Evolutionary conservation across 2,888 invertebrate species (phyloP).

Genomic region (Megamerina dolium): DNA sequence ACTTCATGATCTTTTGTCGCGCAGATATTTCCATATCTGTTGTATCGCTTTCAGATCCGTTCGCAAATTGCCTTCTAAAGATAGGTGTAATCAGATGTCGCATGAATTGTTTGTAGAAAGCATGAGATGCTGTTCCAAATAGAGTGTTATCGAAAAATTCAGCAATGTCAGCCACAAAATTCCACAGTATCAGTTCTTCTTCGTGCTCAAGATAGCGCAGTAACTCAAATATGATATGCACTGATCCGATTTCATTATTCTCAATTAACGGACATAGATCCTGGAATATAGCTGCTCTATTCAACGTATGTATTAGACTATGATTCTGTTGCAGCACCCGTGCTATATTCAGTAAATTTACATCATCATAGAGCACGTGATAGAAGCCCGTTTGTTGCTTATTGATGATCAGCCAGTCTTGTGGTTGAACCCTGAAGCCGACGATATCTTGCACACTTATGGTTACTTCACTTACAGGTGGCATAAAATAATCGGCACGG

Average conservation of each 20-base stretch:
- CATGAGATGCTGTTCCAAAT: conserved; percentile 27
- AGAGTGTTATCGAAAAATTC: conserved; percentile 28
- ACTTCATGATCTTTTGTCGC: conserved; percentile 25
- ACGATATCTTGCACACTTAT: conserved; percentile 30
- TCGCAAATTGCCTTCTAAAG: conserved; percentile 25
- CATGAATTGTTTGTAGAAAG: conserved; percentile 33
- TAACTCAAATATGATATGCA: conserved; percentile 52
- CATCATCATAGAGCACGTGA: conserved; percentile 64
- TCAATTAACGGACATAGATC: conserved; percentile 61
- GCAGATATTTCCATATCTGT: conserved; percentile 17
- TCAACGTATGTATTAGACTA: conserved; percentile 63
- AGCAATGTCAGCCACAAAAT: conserved; percentile 50
- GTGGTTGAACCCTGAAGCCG: conserved; percentile 25
- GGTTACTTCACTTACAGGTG: conserved; percentile 31
- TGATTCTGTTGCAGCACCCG: conserved; percentile 58
- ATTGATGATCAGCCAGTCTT: conserved; percentile 46
- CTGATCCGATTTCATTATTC: conserved; percentile 54
- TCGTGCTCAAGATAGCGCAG: conserved; percentile 57
- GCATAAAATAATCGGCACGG: conserved; percentile 38
- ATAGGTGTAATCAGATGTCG: conserved; percentile 31
- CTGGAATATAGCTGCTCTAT: conserved; percentile 79
- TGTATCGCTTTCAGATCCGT: conserved; percentile 12
- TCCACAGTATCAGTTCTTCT: conserved; percentile 65
- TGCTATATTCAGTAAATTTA: conserved; percentile 61
- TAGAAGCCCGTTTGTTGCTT: conserved; percentile 51